A percentile compares a stretch with the other conserved stretches of the same genome.
phyloP scores from a whole-genome alignment of 2,888 invertebrate genomes.

The Tiliacea citrago region DNA sequence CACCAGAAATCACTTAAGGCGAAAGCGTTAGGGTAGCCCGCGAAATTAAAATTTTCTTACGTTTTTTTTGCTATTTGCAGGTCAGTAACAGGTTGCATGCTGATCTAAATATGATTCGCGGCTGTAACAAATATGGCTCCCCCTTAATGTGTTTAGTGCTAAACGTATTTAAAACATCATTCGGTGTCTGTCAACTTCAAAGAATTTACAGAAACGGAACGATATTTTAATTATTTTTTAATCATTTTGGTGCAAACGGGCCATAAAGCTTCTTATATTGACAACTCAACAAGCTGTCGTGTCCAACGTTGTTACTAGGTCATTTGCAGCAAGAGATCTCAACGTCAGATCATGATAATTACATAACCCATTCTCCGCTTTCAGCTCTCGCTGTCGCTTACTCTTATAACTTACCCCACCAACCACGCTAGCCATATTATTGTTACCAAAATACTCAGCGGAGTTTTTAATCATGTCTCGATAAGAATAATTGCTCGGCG shows the following conservation, averaged over 20 bases:
- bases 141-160: neutral
- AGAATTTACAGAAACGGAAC: neutral
- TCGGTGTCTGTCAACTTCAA: neutral
- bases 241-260: neutral
- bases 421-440: constrained; percentile 81
- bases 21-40: no score
- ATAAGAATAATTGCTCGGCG: constrained; percentile 81
- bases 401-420: constrained; percentile 64
- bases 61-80: no score
- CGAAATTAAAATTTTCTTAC: no score
- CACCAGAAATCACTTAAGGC: neutral
- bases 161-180: neutral
- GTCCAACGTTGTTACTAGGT: neutral
- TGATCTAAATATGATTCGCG: no score
- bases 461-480: constrained; percentile 80
- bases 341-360: neutral
- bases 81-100: no score
- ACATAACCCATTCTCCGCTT: neutral
- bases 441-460: constrained; percentile 84
- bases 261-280: neutral
- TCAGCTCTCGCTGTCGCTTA: constrained; percentile 31
- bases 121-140: no score
- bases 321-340: neutral
- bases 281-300: neutral
- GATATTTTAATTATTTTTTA: neutral